Conservation (phyloP, 2,888 invertebrate genomes). For the Leptura quadrifasciata region DNA sequence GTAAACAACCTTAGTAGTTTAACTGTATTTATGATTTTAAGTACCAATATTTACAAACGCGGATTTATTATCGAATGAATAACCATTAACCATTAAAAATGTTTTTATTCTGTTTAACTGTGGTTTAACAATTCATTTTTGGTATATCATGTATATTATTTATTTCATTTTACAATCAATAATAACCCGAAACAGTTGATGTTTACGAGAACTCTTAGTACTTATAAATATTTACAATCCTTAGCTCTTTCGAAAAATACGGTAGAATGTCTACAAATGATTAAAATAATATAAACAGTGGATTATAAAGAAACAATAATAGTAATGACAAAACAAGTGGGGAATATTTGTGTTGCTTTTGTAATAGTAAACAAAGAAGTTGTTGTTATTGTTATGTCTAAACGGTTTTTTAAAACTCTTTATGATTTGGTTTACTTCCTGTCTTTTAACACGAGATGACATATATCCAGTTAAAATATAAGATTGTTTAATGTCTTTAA, state of each 20-base stretch:
- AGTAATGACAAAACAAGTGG: not conserved
- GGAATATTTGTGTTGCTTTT: not conserved
- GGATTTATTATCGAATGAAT: not conserved
- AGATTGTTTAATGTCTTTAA: too few species aligned
- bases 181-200: too few species aligned
- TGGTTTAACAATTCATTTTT: too few species aligned
- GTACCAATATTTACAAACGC: not conserved
- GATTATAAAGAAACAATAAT: not conserved
- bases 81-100: too few species aligned
- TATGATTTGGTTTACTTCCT: slow-evolving; percentile 40
- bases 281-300: not conserved
- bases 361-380: slow-evolving; percentile 27
- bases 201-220: not conserved
- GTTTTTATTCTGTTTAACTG: too few species aligned
- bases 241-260: not conserved
- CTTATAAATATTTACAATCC: not conserved
- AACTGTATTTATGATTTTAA: not conserved
- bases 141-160: too few species aligned
- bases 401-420: not conserved
- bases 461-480: too few species aligned
- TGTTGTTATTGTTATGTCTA: slow-evolving; percentile 28
- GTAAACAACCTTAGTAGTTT: not conserved
- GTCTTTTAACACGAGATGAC: not conserved
- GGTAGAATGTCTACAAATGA: not conserved
- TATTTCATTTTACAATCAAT: too few species aligned